phyloP scores from a whole-genome alignment of 2,113 vertebrate species.

The Hydrolagus affinis region DNA sequence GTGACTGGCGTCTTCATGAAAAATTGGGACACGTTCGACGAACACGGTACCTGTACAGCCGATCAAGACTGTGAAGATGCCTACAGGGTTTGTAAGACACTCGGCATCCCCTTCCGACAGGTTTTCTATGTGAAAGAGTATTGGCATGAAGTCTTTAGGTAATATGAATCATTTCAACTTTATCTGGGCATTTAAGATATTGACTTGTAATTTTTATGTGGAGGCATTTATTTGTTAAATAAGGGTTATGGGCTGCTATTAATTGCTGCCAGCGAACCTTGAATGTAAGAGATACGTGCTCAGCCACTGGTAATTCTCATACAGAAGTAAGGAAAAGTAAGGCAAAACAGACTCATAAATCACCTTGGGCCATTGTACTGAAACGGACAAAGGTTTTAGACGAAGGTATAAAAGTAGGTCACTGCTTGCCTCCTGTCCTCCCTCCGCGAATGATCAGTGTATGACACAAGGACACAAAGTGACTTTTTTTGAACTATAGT shows the following conservation, averaged over 20 bases:
- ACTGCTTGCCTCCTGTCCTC: neutral
- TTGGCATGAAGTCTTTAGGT: slow-evolving; percentile 96
- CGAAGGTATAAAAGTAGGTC: neutral
- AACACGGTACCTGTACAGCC: slow-evolving; percentile 63
- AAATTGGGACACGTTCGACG: slow-evolving; percentile 88
- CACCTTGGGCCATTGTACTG: neutral
- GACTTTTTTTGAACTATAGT: neutral
- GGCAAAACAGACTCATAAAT: neutral
- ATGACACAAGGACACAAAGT: neutral
- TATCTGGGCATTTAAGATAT: neutral
- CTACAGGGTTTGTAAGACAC: slow-evolving; percentile 65
- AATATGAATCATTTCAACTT: slow-evolving; percentile 28
- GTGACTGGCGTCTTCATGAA: slow-evolving; percentile 91
- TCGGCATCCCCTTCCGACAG: slow-evolving; percentile 85
- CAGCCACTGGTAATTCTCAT: neutral
- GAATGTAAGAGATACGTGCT: no score
- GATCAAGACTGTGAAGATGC: slow-evolving; percentile 90
- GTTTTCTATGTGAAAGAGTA: slow-evolving; percentile 90
- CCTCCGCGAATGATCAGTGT: neutral
- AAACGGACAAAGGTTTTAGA: no score
- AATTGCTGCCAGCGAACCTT: neutral
- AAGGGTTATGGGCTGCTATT: neutral
- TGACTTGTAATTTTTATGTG: neutral
- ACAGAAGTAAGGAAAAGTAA: neutral
- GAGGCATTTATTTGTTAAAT: neutral